Conservation (phyloP, 2,888 invertebrate species). For the Cybosia mesomella region DNA sequence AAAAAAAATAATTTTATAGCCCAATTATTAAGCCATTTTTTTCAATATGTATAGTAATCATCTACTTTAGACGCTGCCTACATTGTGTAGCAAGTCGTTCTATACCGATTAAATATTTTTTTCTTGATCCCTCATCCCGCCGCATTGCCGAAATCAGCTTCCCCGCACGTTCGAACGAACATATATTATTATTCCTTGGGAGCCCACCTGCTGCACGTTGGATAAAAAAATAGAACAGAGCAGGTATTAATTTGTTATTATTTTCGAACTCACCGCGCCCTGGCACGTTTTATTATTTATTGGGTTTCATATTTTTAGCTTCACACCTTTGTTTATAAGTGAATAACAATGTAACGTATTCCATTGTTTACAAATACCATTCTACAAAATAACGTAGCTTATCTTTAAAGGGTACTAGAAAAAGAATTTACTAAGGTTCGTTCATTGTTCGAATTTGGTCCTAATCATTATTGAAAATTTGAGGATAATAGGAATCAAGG, state of each 20-base stretch:
- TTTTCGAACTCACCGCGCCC: slow-evolving; percentile 33
- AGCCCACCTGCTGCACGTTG: slow-evolving; percentile 68
- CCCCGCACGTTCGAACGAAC: slow-evolving; percentile 53
- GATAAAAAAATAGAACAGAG: slow-evolving; percentile 58
- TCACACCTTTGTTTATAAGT: slow-evolving; percentile 5
- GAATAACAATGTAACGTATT: neutral
- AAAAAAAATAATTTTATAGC: too few relatives aligned
- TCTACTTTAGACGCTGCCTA: too few relatives aligned
- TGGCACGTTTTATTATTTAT: slow-evolving; percentile 36
- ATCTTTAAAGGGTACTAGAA: neutral
- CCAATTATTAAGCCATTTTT: too few relatives aligned
- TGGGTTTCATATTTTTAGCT: slow-evolving; percentile 8
- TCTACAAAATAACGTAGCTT: neutral
- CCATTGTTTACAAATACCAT: neutral
- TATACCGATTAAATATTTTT: neutral
- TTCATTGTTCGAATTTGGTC: too few relatives aligned
- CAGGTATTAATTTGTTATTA: slow-evolving; percentile 56
- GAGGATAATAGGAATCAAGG: neutral
- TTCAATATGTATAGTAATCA: too few relatives aligned
- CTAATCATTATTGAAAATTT: neutral
- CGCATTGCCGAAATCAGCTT: slow-evolving; percentile 53
- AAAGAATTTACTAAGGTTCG: neutral
- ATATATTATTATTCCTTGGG: slow-evolving; percentile 54
- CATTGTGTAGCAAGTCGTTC: neutral
- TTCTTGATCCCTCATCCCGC: slow-evolving; percentile 53